Evolutionary conservation across 2,113 vertebrate genomes (phyloP).

Genomic region (Gyps fulvus): DNA sequence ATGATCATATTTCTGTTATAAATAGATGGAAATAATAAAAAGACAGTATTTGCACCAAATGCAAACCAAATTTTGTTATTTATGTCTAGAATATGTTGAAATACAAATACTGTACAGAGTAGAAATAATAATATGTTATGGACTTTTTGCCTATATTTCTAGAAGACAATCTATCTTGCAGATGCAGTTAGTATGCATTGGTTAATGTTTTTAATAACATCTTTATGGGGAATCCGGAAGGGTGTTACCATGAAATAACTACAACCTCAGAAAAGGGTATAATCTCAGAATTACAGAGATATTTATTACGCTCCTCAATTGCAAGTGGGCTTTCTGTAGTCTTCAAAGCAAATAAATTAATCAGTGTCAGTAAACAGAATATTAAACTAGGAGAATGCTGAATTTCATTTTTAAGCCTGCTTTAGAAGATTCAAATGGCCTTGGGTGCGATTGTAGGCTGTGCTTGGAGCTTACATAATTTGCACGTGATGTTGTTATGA

Average conservation of each 20-base stretch:
- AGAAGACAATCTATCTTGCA: not conserved
- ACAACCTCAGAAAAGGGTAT: not conserved
- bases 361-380: not conserved
- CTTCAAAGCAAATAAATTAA: constrained; percentile 34
- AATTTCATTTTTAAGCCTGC: constrained; percentile 16
- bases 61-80: not conserved
- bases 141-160: not conserved
- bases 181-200: not conserved
- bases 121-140: not conserved
- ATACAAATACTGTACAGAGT: not conserved
- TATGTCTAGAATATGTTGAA: not conserved
- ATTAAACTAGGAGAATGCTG: not conserved
- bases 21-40: not conserved
- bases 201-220: not conserved
- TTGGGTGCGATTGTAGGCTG: not conserved
- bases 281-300: not conserved
- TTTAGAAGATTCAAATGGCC: not conserved
- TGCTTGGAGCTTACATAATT: not conserved
- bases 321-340: not conserved
- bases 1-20: constrained; percentile 16
- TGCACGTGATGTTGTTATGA: not conserved
- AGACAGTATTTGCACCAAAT: not conserved
- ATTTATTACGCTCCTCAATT: constrained; percentile 4
- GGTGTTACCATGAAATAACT: not conserved
- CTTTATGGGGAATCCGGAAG: not conserved